These are phyloP conservation scores for Coecobrya sp. DNA, from an alignment of 2,888 invertebrate species.

Conservation along the genomic window DNA sequence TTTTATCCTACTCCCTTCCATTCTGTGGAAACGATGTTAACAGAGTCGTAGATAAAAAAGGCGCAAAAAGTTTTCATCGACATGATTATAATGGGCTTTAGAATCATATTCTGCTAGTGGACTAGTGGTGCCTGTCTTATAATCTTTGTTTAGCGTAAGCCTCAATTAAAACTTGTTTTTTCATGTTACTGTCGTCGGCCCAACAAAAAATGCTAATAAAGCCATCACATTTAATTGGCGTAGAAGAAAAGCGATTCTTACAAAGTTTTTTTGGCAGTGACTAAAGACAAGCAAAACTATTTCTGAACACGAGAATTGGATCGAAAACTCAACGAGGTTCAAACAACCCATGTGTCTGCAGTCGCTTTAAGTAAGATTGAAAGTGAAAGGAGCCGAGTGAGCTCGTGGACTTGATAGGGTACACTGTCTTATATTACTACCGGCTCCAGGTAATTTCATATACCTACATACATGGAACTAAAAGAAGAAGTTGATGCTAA, in stretches of 20 bases:
- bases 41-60: neutral
- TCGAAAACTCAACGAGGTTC: neutral
- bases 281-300: neutral
- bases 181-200: neutral
- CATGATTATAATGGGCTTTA: neutral
- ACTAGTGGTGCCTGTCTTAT: neutral
- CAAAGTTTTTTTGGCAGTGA: constrained; percentile 11
- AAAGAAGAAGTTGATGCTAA: neutral
- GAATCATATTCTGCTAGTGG: neutral
- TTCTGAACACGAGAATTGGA: neutral
- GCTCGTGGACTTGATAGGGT: too few relatives aligned
- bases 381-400: neutral
- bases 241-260: neutral
- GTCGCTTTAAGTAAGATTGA: neutral
- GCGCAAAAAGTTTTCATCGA: neutral
- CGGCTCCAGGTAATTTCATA: neutral
- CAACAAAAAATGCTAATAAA: neutral
- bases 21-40: neutral
- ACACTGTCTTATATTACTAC: neutral
- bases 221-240: constrained; percentile 5
- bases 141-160: neutral
- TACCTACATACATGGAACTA: neutral
- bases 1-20: neutral
- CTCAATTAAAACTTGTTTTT: constrained; percentile 22
- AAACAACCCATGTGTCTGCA: neutral